Percentiles rank a stretch among this genome's conserved stretches.
These are phyloP conservation scores for Agrotis clavis DNA, from an alignment of 2,888 invertebrate genomes.

Conservation along the genomic window DNA sequence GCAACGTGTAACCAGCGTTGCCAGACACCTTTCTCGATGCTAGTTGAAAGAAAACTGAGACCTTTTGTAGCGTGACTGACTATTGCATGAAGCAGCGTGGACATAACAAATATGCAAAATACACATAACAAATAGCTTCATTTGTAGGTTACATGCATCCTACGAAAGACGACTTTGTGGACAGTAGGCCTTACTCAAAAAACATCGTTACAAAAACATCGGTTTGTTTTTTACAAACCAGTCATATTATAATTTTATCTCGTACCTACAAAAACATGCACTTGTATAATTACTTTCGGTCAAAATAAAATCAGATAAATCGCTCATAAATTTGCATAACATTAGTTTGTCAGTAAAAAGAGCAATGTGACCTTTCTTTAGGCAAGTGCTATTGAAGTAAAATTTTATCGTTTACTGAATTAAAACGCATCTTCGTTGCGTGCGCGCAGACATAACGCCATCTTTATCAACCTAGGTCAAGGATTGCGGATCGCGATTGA, in stretches of 20 bases:
- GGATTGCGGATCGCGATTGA: slow-evolving; percentile 69
- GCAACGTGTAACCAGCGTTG: too few species aligned
- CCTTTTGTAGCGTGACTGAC: too few species aligned
- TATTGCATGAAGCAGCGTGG: too few species aligned
- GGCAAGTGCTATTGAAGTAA: not conserved
- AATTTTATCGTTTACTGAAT: slow-evolving; percentile 45
- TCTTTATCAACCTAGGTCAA: slow-evolving; percentile 79
- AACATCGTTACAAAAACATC: not conserved
- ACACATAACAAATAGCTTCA: too few species aligned
- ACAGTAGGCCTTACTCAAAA: too few species aligned
- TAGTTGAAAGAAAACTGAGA: too few species aligned
- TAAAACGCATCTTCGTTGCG: slow-evolving; percentile 61
- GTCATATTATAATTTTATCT: not conserved
- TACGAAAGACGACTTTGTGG: too few species aligned
- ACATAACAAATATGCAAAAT: too few species aligned
- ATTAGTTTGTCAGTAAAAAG: not conserved
- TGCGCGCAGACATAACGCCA: slow-evolving; percentile 58
- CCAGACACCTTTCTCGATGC: too few species aligned
- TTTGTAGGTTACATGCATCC: too few species aligned
- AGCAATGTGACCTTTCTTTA: slow-evolving; percentile 52
- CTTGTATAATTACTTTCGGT: slow-evolving; percentile 9
- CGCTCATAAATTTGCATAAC: slow-evolving; percentile 11
- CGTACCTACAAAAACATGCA: slow-evolving; percentile 16
- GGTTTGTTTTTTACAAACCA: slow-evolving; percentile 2
- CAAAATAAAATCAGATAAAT: slow-evolving; percentile 8